Conservation (phyloP, 2,113 vertebrate genomes). For the Toxotes chatareus region DNA sequence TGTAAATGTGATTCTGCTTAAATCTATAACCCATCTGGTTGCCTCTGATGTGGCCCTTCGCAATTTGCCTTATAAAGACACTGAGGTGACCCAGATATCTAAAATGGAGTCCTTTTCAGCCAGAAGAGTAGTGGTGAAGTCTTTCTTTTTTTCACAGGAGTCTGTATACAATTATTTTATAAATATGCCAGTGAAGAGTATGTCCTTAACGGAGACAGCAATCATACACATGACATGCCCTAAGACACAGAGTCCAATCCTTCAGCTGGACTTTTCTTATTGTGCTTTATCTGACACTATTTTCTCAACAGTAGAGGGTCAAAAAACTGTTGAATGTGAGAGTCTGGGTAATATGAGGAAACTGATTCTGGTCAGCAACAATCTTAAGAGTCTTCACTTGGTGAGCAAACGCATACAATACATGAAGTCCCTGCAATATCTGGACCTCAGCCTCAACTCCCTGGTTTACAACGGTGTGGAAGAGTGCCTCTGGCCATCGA, state of each 20-base stretch:
- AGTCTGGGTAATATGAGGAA: constrained; percentile 77
- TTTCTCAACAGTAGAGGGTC: constrained; percentile 73
- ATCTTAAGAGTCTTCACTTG: constrained; percentile 83
- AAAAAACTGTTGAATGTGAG: constrained; percentile 73
- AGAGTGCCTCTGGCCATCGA: constrained; percentile 84
- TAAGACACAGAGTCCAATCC: constrained; percentile 76
- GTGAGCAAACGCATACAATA: constrained; percentile 81
- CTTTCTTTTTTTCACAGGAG: constrained; percentile 84
- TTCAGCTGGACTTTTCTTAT: constrained; percentile 85
- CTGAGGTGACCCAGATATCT: neutral
- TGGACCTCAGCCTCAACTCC: constrained; percentile 89
- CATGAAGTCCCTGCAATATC: constrained; percentile 85
- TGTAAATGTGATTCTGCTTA: constrained; percentile 75
- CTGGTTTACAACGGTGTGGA: constrained; percentile 75
- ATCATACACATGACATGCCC: constrained; percentile 92
- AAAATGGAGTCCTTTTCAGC: constrained; percentile 79
- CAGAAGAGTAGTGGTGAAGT: constrained; percentile 45
- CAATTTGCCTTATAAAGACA: neutral
- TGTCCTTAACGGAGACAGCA: constrained; percentile 80
- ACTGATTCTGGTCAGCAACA: constrained; percentile 85
- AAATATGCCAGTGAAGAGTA: constrained; percentile 83
- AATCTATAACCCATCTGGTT: constrained; percentile 78
- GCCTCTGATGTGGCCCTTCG: constrained; percentile 68
- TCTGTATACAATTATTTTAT: constrained; percentile 85
- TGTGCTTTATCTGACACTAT: constrained; percentile 87